Percentiles rank a stretch among this genome's conserved stretches.
Evolutionary conservation across 2,888 invertebrate species (phyloP).

Genomic region (Torymus texanus): DNA sequence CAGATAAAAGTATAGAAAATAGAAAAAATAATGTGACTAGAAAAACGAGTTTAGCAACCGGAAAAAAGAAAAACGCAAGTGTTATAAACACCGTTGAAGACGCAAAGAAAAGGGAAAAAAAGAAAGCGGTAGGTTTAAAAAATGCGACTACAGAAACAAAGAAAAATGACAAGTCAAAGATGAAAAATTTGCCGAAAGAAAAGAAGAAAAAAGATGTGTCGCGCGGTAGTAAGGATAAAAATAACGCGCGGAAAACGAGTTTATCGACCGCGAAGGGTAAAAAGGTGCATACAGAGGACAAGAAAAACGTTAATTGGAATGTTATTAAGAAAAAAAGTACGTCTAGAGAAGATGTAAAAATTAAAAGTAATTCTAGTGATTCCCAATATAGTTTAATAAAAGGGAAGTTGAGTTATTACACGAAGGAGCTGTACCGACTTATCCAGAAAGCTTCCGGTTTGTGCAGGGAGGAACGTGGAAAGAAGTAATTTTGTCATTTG

Average conservation of each 20-base stretch:
- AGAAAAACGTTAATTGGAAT: constrained; percentile 2
- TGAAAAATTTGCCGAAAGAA: background rate
- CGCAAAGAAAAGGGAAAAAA: background rate
- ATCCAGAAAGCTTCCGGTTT: constrained; percentile 58
- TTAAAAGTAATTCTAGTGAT: background rate
- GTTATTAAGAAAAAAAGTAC: no score
- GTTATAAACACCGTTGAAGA: background rate
- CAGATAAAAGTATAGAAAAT: no score
- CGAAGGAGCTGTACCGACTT: constrained; percentile 60
- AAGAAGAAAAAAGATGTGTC: background rate
- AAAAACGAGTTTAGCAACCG: constrained; percentile 13
- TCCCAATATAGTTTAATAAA: constrained; percentile 36
- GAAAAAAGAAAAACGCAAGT: background rate
- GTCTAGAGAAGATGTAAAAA: no score
- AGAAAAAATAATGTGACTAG: background rate
- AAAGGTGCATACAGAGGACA: constrained; percentile 35
- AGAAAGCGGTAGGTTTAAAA: background rate
- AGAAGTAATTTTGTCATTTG: constrained; percentile 16
- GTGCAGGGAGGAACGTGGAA: constrained; percentile 32
- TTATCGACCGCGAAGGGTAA: background rate
- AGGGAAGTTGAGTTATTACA: constrained; percentile 56
- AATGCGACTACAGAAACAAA: background rate
- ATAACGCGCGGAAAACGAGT: background rate
- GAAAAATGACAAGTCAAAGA: background rate
- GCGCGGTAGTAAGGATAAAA: background rate